Conservation (phyloP, 2,113 vertebrate genomes). For the Candoia aspera region DNA sequence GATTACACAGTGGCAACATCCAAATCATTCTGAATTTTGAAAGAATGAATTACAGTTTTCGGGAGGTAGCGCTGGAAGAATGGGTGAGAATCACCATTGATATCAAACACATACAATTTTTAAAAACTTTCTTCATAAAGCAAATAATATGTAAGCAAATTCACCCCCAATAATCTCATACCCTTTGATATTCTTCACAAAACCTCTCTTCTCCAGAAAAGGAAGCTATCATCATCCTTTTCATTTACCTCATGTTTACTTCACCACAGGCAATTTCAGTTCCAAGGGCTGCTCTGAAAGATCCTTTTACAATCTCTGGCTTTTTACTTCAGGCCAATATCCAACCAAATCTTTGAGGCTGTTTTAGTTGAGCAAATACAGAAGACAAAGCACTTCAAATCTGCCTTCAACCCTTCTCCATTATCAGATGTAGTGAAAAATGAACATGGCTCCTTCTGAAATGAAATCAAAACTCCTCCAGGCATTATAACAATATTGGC, state of each 20-base stretch:
- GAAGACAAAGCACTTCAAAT: background rate
- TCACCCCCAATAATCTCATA: background rate
- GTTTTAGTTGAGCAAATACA: conserved; percentile 3
- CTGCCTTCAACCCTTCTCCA: background rate
- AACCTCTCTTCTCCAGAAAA: background rate
- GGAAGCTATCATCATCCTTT: conserved; percentile 24
- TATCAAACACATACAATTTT: background rate
- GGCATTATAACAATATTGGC: background rate
- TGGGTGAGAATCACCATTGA: background rate
- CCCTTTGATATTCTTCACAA: conserved; percentile 18
- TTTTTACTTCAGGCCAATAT: background rate
- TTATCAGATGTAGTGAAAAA: background rate
- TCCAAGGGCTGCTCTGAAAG: conserved; percentile 7
- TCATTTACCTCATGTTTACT: conserved; percentile 52
- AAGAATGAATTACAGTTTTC: background rate
- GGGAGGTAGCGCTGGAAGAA: no score
- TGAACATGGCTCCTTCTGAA: background rate
- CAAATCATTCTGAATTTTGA: background rate
- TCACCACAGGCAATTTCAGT: conserved; percentile 27
- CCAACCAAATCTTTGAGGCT: background rate
- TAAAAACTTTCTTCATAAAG: background rate
- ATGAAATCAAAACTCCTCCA: background rate
- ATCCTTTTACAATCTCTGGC: background rate
- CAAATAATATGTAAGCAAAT: background rate
- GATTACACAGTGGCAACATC: background rate